Conservation (phyloP, 2,888 invertebrate species). For the Phalera bucephala region DNA sequence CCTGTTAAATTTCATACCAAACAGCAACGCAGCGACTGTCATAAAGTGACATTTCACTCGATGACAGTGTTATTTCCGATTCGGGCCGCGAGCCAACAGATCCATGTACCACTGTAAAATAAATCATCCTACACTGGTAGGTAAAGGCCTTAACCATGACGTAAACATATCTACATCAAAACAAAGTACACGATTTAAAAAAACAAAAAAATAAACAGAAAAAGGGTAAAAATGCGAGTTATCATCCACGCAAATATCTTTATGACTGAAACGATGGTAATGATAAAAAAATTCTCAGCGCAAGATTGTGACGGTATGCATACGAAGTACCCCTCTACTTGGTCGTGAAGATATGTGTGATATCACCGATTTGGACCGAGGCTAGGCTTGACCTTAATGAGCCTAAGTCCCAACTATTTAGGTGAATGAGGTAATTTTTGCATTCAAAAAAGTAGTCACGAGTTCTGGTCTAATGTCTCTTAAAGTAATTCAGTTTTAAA, state of each 20-base stretch:
- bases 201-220: background rate
- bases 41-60: too few species aligned
- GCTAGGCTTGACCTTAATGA: background rate
- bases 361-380: conserved; percentile 1
- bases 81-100: too few species aligned
- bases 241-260: conserved; percentile 21
- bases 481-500: too few species aligned
- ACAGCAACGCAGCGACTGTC: too few species aligned
- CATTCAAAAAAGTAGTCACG: background rate
- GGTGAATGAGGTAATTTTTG: background rate
- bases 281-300: conserved; percentile 23
- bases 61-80: too few species aligned
- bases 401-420: background rate
- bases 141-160: too few species aligned
- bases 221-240: background rate
- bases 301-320: conserved; percentile 9
- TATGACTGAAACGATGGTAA: conserved; percentile 17
- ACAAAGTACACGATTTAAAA: background rate
- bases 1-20: too few species aligned
- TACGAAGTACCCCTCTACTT: conserved; percentile 5
- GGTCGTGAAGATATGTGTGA: conserved; percentile 3
- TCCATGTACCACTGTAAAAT: too few species aligned
- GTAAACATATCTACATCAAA: background rate
- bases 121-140: too few species aligned
- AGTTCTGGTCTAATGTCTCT: too few species aligned